phyloP scores from a whole-genome alignment of 2,888 invertebrate species.

The Brachynemurus nebulosus region DNA sequence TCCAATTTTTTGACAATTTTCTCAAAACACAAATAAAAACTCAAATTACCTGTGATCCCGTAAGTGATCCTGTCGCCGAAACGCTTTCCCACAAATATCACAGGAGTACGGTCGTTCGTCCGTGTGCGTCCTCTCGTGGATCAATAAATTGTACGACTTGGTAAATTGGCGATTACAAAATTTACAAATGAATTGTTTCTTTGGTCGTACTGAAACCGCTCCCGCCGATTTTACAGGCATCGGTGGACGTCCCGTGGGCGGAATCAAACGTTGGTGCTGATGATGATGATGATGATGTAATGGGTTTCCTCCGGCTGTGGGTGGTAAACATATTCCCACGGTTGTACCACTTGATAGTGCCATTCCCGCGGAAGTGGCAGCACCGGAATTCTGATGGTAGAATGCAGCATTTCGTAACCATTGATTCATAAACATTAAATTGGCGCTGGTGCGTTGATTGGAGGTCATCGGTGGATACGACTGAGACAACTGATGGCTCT shows the following conservation, averaged over 20 bases:
- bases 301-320: constrained; percentile 19
- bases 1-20: background rate
- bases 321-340: no score
- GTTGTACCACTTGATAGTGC: no score
- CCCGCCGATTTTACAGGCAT: constrained; percentile 35
- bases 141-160: constrained; percentile 93
- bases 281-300: constrained; percentile 31
- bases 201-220: constrained; percentile 43
- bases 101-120: constrained; percentile 94
- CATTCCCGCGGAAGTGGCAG: constrained; percentile 30
- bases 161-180: constrained; percentile 96
- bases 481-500: no score
- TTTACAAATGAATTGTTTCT: constrained; percentile 91
- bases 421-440: constrained; percentile 53
- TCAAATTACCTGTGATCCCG: constrained; percentile 68
- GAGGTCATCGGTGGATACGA: background rate
- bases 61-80: constrained; percentile 86
- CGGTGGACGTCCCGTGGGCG: constrained; percentile 40
- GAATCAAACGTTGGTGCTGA: constrained; percentile 29
- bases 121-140: constrained; percentile 94
- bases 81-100: constrained; percentile 92
- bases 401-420: constrained; percentile 60
- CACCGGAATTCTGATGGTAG: constrained; percentile 35
- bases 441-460: constrained; percentile 19
- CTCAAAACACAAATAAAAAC: constrained; percentile 5